Base-by-base conservation (phyloP, 2,797 vertebrate species). In the Chelon auratus region DNA sequence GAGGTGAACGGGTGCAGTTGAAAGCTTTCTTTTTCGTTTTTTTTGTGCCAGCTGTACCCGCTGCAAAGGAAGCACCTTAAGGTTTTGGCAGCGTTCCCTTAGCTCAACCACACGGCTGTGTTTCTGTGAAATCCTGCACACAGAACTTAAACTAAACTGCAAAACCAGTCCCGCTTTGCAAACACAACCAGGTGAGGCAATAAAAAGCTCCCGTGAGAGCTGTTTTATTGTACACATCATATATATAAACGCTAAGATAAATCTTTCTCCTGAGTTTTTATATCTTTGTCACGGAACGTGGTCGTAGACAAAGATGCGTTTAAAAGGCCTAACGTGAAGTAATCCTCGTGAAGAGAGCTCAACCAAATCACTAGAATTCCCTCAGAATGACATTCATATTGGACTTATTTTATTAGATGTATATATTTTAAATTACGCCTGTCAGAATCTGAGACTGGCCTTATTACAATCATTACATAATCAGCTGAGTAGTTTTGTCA, bases 101-200 rank as follows among this genome's bases (percentile, higher is more conserved):
- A 30, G 50, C 66, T 59, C 73, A 82, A 91, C 90, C 90, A 88
- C 91, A 90, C 63, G 57, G 75, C 72, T 62, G 36, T 3, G 45
- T 81, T 91, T 91, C 85, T 91, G 80, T 57, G 80, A 86, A 91
- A 83, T 76, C 42, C 68, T 80, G 77, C 74, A 68, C 56, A 68
- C 52, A 75, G 42, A 75, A 64, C 30, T 70, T 55, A 58, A 54
- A 58, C 39, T 63, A 77, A 80, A 77, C 55, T 65, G 79, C 77
- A 75, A 60, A 82, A 80, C 54, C 2, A 60, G 18, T 50, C 5
- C 17, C 22, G 39, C 59, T 69, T 48, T 74, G 68, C 43, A 43
- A 68, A 36, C 50, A 68, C 61, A 63, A 40, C 12, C n/a, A 24
- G 39, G 14, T 47, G 43, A 61, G 15, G 14, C 20, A 43, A 66